phyloP scores from a whole-genome alignment of 64 coral and sea anemone species.

The Montipora capricornis region DNA sequence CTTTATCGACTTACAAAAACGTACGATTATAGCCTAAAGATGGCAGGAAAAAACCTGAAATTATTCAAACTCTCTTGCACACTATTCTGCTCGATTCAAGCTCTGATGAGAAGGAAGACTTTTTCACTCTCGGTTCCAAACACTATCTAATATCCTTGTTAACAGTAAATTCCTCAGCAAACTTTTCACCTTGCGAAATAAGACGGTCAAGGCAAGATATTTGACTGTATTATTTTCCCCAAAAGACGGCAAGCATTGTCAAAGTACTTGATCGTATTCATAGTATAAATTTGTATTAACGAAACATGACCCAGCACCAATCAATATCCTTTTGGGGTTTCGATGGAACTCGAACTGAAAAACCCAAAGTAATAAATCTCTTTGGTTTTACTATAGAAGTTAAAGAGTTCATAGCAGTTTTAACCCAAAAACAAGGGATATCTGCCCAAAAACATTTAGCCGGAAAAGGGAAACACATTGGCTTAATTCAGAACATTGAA shows the following conservation, averaged over 20 bases:
- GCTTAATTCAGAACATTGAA: background rate
- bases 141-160: too few relatives aligned
- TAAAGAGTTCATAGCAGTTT: background rate
- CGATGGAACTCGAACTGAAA: background rate
- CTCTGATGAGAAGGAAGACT: too few relatives aligned
- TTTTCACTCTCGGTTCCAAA: too few relatives aligned
- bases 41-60: background rate
- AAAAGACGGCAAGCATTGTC: too few relatives aligned
- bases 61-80: too few relatives aligned
- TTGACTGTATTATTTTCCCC: background rate
- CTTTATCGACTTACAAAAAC: background rate
- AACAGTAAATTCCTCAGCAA: too few relatives aligned
- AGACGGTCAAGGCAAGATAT: background rate
- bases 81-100: too few relatives aligned
- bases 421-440: background rate
- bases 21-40: background rate
- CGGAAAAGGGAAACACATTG: background rate
- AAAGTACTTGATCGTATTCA: background rate
- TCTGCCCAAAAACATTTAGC: background rate
- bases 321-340: constrained; percentile 16
- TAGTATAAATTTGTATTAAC: background rate
- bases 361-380: background rate
- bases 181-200: too few relatives aligned
- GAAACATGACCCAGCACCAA: background rate
- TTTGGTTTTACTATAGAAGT: background rate